Base-by-base conservation (phyloP, 2,113 vertebrate species). In the Phalacrocorax pelagicus region DNA sequence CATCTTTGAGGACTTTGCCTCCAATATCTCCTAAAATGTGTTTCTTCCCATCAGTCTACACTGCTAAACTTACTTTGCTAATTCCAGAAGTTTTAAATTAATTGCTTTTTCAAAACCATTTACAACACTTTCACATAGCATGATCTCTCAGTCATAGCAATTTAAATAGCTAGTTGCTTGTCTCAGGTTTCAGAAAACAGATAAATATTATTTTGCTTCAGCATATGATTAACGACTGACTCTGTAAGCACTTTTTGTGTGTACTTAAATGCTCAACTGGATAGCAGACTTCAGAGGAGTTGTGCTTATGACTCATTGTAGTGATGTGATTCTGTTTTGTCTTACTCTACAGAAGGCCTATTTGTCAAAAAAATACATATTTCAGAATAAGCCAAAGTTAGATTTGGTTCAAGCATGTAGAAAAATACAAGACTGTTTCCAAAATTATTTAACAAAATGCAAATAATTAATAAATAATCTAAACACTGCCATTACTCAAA, bases 161-260 rank as follows among this genome's bases (percentile, higher is more conserved):
- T 93, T 93, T 89, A 84, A 92, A 79, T 69, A 89, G 38, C 52
- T 81, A 69, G 52, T 42, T 94, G 44, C 49, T 92, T 90, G 69
- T 90, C 65, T 74, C 52, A 91, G 80, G 36, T 93, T 95, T 96
- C 77, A 91, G 83, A 94, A 94, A 92, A 81, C 57, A 91, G 42
- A 74, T 42, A 96, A 96, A 87, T 91, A 91, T 42, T 87, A 57
- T 81, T 95, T 96, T 92, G 27, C 67, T 93, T 93, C 73, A 88
- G 86, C 77, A 92, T 96, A 84, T 4, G 10, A 90, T 88, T 88
- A 93, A 81, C 61, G 44, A 67, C 59, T 88, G 63, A 81, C 77
- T 90, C 77, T 81, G 80, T 57, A 94, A 92, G 73, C 83, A 94
- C 14, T 95, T 93, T 83, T 83, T 62, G 10, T 66, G 51, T 93